These are phyloP conservation scores for Drosophila mojavensis DNA, from an alignment of 1,140 invertebrate species.

Conservation along the genomic window DNA sequence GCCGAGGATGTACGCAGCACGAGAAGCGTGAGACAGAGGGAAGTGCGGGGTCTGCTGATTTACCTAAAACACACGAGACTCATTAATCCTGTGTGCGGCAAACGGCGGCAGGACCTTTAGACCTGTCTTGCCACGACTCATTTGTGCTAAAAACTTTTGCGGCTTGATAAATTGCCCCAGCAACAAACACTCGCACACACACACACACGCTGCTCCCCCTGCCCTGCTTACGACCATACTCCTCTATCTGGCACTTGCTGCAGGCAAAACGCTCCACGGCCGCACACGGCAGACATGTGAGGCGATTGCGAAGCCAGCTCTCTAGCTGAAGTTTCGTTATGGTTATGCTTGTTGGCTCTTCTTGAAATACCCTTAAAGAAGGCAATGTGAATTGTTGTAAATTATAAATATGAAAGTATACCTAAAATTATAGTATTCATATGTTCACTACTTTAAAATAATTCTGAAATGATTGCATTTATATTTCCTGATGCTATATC, in stretches of 20 bases:
- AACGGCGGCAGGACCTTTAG: constrained; percentile 54
- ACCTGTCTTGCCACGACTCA: constrained; percentile 63
- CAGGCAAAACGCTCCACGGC: constrained; percentile 13
- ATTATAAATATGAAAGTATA: too few relatives aligned
- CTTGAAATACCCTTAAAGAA: background rate
- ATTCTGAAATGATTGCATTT: too few relatives aligned
- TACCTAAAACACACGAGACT: constrained; percentile 63
- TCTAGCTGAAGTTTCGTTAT: constrained; percentile 6
- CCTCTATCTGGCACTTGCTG: constrained; percentile 18
- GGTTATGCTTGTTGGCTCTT: background rate
- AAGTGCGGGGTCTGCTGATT: constrained; percentile 12
- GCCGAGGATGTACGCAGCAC: constrained; percentile 50
- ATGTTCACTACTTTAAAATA: too few relatives aligned
- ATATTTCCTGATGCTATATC: too few relatives aligned
- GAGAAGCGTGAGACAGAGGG: background rate
- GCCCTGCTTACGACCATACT: background rate
- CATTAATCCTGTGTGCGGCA: constrained; percentile 66
- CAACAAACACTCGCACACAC: constrained; percentile 36
- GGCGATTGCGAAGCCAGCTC: constrained; percentile 12
- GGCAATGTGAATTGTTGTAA: background rate
- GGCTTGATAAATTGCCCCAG: constrained; percentile 72
- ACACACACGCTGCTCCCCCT: constrained; percentile 10
- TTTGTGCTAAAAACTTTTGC: constrained; percentile 77
- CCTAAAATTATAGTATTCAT: too few relatives aligned
- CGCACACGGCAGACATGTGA: constrained; percentile 31